Conservation (phyloP, 2,113 vertebrate genomes). For the Lepisosteus osseus region DNA sequence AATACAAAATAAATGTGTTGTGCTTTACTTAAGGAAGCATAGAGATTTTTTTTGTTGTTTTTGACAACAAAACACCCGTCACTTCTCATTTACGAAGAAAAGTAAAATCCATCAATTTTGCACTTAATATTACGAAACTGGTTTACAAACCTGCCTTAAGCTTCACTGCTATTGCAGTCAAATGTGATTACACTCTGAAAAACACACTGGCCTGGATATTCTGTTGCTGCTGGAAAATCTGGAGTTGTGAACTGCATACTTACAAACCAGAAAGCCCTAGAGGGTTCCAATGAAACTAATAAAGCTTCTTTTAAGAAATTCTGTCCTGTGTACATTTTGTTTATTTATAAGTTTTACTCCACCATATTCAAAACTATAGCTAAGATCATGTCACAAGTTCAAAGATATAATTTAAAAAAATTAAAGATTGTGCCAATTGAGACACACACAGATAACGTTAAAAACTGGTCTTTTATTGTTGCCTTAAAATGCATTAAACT, state of each 20-base stretch:
- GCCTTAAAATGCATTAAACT: too few relatives aligned
- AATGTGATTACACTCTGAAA: conserved; percentile 3
- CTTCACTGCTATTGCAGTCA: too few relatives aligned
- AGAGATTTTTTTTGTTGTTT: too few relatives aligned
- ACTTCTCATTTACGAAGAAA: too few relatives aligned
- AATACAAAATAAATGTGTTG: too few relatives aligned
- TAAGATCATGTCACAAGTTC: conserved; percentile 43
- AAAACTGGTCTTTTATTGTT: neutral
- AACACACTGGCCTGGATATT: conserved; percentile 11
- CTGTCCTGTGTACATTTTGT: conserved; percentile 36
- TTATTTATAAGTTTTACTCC: conserved; percentile 30
- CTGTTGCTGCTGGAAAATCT: conserved; percentile 47
- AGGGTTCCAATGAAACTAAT: conserved; percentile 60
- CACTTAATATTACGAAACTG: too few relatives aligned
- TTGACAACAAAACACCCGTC: too few relatives aligned
- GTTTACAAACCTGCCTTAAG: too few relatives aligned
- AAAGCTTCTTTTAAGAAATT: conserved; percentile 59
- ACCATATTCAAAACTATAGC: conserved; percentile 32
- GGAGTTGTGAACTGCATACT: conserved; percentile 51
- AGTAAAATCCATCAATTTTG: too few relatives aligned
- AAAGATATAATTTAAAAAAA: conserved; percentile 19
- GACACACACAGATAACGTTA: neutral
- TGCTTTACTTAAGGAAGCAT: too few relatives aligned
- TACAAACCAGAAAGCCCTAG: conserved; percentile 49
- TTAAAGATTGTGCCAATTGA: conserved; percentile 28